These are phyloP conservation scores for Tridacna gigas DNA, from an alignment of 2,888 invertebrate species.

Conservation along the genomic window DNA sequence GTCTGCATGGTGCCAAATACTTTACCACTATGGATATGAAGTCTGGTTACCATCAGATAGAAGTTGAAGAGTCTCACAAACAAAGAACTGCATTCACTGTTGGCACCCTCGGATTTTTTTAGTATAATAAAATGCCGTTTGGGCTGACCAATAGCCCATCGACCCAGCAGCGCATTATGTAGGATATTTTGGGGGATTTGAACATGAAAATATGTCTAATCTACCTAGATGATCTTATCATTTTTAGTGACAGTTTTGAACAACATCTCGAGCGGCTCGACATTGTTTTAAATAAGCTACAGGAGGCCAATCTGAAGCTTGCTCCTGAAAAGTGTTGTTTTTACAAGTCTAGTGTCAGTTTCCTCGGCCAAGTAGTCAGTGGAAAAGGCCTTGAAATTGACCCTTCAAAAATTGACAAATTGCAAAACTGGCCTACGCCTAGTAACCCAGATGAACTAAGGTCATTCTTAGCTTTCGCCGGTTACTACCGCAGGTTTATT, in stretches of 20 bases:
- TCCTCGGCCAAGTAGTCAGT: conserved; percentile 35
- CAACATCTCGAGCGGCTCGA: conserved; percentile 12
- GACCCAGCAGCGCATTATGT: conserved; percentile 1
- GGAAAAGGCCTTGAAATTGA: conserved; percentile 26
- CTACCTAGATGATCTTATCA: conserved; percentile 14
- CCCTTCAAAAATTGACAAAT: conserved; percentile 27
- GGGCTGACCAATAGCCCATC: conserved; percentile 14
- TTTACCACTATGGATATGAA: conserved; percentile 23
- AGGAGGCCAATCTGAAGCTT: neutral
- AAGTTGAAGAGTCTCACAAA: conserved; percentile 9
- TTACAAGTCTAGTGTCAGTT: conserved; percentile 1
- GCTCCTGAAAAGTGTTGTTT: conserved; percentile 15
- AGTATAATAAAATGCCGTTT: conserved; percentile 18
- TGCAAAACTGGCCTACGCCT: conserved; percentile 35
- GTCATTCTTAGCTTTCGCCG: conserved; percentile 30
- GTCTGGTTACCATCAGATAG: conserved; percentile 20
- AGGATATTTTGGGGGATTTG: neutral
- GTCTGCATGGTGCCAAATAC: neutral
- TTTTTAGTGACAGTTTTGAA: conserved; percentile 6
- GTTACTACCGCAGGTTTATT: conserved; percentile 37
- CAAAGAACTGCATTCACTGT: conserved; percentile 10
- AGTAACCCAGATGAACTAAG: no score
- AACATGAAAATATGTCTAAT: conserved; percentile 21
- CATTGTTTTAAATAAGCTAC: neutral
- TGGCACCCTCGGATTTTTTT: conserved; percentile 6